Evolutionary conservation across 2,797 vertebrate species (phyloP).

Genomic region (Periophthalmus magnuspinnatus): DNA sequence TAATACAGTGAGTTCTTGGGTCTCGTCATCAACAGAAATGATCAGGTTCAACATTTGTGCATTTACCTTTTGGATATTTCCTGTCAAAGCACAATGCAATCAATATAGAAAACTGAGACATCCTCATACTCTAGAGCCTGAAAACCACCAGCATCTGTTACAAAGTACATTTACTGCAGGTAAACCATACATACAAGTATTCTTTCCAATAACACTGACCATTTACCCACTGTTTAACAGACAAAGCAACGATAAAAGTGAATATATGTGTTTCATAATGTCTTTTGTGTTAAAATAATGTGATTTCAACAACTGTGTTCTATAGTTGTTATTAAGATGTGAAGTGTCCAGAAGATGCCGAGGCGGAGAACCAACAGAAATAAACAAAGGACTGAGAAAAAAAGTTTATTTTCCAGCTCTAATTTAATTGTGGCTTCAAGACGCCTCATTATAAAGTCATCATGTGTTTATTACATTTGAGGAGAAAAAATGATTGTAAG

Average conservation of each 20-base stretch:
- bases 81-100: no score
- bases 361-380: not conserved
- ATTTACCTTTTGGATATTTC: no score
- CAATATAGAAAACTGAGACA: no score
- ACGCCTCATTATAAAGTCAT: conserved; percentile 32
- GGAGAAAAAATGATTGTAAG: not conserved
- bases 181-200: no score
- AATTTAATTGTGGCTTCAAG: conserved; percentile 30
- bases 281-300: not conserved
- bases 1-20: no score
- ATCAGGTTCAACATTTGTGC: no score
- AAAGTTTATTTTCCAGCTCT: conserved; percentile 12
- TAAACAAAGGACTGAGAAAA: conserved; percentile 8
- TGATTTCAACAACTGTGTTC: not conserved
- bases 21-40: no score
- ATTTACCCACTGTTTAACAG: not conserved
- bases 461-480: conserved; percentile 20
- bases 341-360: not conserved
- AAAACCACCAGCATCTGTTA: no score
- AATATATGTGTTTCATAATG: not conserved
- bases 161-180: no score
- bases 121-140: no score
- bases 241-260: not conserved
- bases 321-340: not conserved
- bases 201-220: no score